Base-by-base conservation (phyloP, 2,797 vertebrate species). In the Chiloscyllium punctatum region DNA sequence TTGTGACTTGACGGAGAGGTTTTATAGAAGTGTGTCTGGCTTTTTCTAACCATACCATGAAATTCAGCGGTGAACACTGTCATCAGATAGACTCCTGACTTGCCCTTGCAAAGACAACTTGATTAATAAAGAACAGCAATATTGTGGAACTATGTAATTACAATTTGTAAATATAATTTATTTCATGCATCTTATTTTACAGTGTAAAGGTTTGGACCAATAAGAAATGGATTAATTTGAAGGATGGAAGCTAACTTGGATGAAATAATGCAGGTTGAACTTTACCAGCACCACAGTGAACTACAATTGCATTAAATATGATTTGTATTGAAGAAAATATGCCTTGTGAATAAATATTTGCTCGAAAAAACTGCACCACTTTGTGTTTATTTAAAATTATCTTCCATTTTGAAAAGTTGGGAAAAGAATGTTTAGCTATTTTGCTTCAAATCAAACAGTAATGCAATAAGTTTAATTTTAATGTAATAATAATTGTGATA, bases 141-240 rank as follows among this genome's bases (percentile, higher is more conserved):
- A 74, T 74, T 72, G 18, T 69, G 4, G 68, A 69, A 18, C 15
- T 2, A 27, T 72, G 25, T 74, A 74, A 9, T 30, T 74, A 8
- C 27, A 27, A 13, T 9, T 62, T 62, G 7, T 62, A 62, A 62
- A 92, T 33, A 87, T 42, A 62, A 51, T 69, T 72, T 37, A 79
- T 74, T n/a, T 48, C 68, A 23, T 87, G 1, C 74, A 53, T 72
- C 79, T 96, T 96, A 69, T 84, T 30, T 92, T 95, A 62, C 90
- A 96, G 96, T 90, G 69, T 95, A 95, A 96, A 95, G 69, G 84
- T 95, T 79, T 87, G 96, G 96, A 96, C 96, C 96, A 96, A 95
- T 53, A 53, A 74, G 1, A 51, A 13, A 72, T n/a, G 30, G 11
- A 94, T 94, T 94, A 69, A 25, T 71, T 77, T 95, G 71, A 95